A percentile compares a stretch with the other conserved stretches of the same genome.
Evolutionary conservation across 2,888 invertebrate species (phyloP).

Genomic region (Meiosimyza decipiens): DNA sequence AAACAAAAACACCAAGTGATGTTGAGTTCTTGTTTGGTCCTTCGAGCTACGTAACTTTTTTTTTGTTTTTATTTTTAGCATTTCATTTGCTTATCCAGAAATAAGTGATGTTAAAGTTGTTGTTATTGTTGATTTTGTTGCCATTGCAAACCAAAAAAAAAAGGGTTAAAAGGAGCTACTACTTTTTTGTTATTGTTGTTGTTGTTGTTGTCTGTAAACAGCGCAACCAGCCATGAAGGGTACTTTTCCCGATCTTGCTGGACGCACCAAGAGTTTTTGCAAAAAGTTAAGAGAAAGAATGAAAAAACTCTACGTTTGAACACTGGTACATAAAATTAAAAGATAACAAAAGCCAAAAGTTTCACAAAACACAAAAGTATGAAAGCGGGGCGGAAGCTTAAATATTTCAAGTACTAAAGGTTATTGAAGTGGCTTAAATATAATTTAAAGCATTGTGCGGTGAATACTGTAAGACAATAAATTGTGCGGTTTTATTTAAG

Average conservation of each 20-base stretch:
- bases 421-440: too few species aligned
- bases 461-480: too few species aligned
- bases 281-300: neutral
- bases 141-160: neutral
- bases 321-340: conserved; percentile 55
- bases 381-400: too few species aligned
- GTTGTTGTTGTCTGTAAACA: neutral
- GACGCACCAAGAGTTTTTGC: neutral
- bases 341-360: conserved; percentile 52
- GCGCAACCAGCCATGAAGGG: too few species aligned
- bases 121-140: neutral
- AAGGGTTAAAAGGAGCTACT: too few species aligned
- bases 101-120: conserved; percentile 6
- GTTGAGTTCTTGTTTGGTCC: conserved; percentile 12
- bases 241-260: neutral
- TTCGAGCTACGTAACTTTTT: conserved; percentile 1
- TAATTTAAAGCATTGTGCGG: too few species aligned
- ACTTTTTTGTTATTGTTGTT: neutral
- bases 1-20: conserved; percentile 19
- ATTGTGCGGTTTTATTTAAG: too few species aligned
- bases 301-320: conserved; percentile 34
- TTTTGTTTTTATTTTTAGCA: conserved; percentile 15
- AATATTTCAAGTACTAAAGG: too few species aligned
- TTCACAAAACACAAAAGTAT: too few species aligned
- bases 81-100: conserved; percentile 32